Conservation (phyloP, 2,888 invertebrate genomes). For the Saturnia japonica region DNA sequence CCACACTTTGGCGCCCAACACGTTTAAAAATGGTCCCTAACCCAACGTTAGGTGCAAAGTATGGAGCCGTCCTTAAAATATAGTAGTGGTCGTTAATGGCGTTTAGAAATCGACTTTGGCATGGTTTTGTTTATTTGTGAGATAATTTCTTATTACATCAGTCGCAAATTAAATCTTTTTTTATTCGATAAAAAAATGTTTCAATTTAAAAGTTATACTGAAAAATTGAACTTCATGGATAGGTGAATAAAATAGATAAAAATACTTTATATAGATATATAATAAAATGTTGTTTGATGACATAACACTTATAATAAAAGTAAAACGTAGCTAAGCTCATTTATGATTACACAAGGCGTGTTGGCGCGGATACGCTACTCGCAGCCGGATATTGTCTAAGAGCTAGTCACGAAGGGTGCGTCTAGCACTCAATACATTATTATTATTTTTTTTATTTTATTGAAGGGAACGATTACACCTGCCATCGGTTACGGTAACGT, state of each 20-base stretch:
- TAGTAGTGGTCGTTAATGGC: slow-evolving; percentile 71
- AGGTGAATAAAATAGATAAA: slow-evolving; percentile 76
- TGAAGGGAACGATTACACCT: slow-evolving; percentile 74
- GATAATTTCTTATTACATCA: slow-evolving; percentile 12
- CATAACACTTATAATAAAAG: slow-evolving; percentile 81
- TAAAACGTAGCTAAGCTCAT: slow-evolving; percentile 82
- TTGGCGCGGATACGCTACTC: slow-evolving; percentile 63
- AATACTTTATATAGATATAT: slow-evolving; percentile 73
- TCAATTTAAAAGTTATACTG: slow-evolving; percentile 21
- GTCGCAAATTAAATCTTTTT: slow-evolving; percentile 28
- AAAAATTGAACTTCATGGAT: slow-evolving; percentile 70
- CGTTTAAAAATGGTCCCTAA: too few relatives aligned
- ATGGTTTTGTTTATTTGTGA: slow-evolving; percentile 57
- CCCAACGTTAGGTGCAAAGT: too few relatives aligned
- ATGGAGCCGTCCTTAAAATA: too few relatives aligned
- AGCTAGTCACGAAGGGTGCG: slow-evolving; percentile 54
- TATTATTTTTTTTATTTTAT: slow-evolving; percentile 48
- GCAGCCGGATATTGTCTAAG: slow-evolving; percentile 70
- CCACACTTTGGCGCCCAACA: too few relatives aligned
- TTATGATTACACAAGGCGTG: slow-evolving; percentile 78
- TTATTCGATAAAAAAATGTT: slow-evolving; percentile 22
- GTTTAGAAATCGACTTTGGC: slow-evolving; percentile 78
- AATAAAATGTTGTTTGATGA: slow-evolving; percentile 81
- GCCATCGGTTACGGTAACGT: slow-evolving; percentile 81
- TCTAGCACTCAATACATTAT: slow-evolving; percentile 65